Conservation (phyloP, 1,140 invertebrate genomes). For the Goniozus legneri region DNA sequence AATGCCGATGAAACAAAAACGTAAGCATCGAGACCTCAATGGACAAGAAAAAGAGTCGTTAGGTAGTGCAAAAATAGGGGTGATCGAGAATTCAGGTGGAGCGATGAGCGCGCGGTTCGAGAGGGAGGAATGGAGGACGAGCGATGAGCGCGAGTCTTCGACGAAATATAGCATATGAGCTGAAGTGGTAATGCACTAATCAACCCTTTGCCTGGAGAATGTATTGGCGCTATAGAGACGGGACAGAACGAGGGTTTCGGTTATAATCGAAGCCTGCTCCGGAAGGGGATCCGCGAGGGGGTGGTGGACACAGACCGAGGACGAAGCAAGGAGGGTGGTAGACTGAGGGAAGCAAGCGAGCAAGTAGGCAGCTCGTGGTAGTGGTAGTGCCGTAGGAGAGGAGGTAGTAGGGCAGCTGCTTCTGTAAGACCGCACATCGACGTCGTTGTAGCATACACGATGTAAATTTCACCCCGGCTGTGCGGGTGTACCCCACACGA, state of each 20-base stretch:
- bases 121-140: slow-evolving; percentile 7
- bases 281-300: slow-evolving; percentile 29
- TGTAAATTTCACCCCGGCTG: slow-evolving; percentile 49
- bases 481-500: slow-evolving; percentile 44
- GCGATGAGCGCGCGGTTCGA: too few species aligned
- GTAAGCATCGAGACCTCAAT: too few species aligned
- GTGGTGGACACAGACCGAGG: slow-evolving; percentile 29
- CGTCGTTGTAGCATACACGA: slow-evolving; percentile 48
- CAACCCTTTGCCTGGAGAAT: slow-evolving; percentile 42
- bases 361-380: slow-evolving; percentile 12
- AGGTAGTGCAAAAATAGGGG: too few species aligned
- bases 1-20: too few species aligned
- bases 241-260: slow-evolving; percentile 31
- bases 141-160: background rate
- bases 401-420: background rate
- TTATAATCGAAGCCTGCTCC: slow-evolving; percentile 47
- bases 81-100: too few species aligned
- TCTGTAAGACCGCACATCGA: slow-evolving; percentile 36
- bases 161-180: slow-evolving; percentile 15
- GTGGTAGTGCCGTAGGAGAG: slow-evolving; percentile 5
- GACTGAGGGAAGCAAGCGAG: slow-evolving; percentile 15
- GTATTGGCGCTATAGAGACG: slow-evolving; percentile 37
- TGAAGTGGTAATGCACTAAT: slow-evolving; percentile 46
- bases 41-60: too few species aligned
- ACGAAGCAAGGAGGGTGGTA: slow-evolving; percentile 16